Evolutionary conservation across 2,888 invertebrate genomes (phyloP), one percentile per base, ranked within the genome.

Genomic region (Tipula confusa): DNA sequence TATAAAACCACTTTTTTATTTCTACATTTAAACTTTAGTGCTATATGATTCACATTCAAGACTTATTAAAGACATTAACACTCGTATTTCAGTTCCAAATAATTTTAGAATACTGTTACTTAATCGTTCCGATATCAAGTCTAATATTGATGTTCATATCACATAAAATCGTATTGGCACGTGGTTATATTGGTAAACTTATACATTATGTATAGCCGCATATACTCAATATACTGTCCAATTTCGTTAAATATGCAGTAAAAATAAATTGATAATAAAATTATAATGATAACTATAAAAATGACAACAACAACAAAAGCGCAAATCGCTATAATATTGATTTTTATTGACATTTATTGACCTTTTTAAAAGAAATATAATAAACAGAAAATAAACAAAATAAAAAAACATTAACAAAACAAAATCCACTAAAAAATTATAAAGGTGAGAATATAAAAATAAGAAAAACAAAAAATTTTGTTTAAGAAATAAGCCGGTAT

Each of bases 211-310:
- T n/a, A n/a, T 24, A 24, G 24, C 15, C 43, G 24, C 64, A 64
- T 24, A 1, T 2, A 24, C 64, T 13, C 9, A 24, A 43, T 64
- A 64, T 1, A 5, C n/a, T 43, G 15, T 6, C 13, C 43, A 6
- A 43, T 64, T 64, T 64, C 64, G 18, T 2, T 64, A 64, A 64
- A 64, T 64, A 64, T 64, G 64, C 64, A 64, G 64, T 64, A 24
- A 64, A 64, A 64, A 64, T 64, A 64, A 64, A 64, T 64, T 64
- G 64, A 64, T 64, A 64, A 64, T 64, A 64, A 64, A 64, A 64
- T 64, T 64, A 64, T 64, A 64, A 64, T 24, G 64, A 64, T 64
- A 64, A 64, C 24, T 24, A 11, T 11, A 64, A 18, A n/a, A 64
- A 64, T 24, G 24, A 64, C 24, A 64, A 64, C 64, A 64, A 64